These are phyloP conservation scores for Nomada goodeniana DNA, from an alignment of 2,888 invertebrate genomes.

Conservation along the genomic window DNA sequence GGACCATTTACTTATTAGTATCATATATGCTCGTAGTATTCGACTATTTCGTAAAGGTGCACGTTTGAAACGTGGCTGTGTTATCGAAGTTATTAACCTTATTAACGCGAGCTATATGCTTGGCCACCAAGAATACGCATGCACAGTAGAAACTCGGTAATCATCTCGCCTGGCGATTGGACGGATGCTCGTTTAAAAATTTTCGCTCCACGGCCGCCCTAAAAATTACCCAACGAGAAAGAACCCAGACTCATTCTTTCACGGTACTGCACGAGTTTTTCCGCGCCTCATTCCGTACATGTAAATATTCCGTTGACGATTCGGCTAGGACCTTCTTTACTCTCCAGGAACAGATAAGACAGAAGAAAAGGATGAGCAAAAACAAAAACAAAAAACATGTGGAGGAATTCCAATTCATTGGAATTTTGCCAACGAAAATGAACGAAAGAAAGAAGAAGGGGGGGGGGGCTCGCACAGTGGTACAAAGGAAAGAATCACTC, in stretches of 20 bases:
- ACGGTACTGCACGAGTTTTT: constrained; percentile 62
- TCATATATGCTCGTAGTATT: too few species aligned
- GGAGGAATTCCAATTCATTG: too few species aligned
- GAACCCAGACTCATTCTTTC: constrained; percentile 15
- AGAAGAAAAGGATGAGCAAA: neutral
- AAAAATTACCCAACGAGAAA: constrained; percentile 7
- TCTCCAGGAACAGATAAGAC: constrained; percentile 1
- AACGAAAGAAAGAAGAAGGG: constrained; percentile 10
- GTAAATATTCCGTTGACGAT: constrained; percentile 3
- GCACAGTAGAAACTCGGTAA: constrained; percentile 27
- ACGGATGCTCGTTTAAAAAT: constrained; percentile 53
- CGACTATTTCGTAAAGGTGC: neutral
- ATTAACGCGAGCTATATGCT: constrained; percentile 52
- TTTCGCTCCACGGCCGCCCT: neutral
- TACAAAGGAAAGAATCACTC: constrained; percentile 17
- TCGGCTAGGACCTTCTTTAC: constrained; percentile 10
- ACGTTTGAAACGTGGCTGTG: constrained; percentile 51
- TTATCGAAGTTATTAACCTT: constrained; percentile 21
- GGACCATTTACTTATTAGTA: too few species aligned
- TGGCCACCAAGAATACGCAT: constrained; percentile 73
- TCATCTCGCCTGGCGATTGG: constrained; percentile 54
- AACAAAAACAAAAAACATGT: constrained; percentile 1
- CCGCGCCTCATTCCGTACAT: constrained; percentile 21
- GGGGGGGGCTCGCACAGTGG: neutral
- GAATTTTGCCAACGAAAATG: neutral